Evolutionary conservation across 2,797 vertebrate genomes (phyloP), one percentile per base, ranked within the genome.

Genomic region (Hydrocynus forskahlii): DNA sequence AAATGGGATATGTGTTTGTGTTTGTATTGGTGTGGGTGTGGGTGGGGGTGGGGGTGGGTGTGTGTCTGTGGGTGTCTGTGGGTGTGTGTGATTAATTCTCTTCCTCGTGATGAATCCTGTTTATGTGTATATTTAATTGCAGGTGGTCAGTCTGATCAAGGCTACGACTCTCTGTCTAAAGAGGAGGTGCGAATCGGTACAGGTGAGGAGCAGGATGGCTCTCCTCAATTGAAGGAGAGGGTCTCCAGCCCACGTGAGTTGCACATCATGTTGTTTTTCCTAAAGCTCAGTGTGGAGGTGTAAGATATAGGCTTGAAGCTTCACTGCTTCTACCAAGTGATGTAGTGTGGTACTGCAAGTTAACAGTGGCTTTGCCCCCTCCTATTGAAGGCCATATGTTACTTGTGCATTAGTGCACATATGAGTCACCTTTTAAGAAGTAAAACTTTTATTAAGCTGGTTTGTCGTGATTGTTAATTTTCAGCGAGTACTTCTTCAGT

Each of bases 101-200:
- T 48, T 29, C 43, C 40, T 73, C 40, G 76, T 1, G 38, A 13
- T 75, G 52, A 7, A 16, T 64, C 25, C 59, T 73, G 35, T 75
- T 43, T 80, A 2, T 81, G 43, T 73, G 23, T 75, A 23, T 69
- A 17, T 43, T 86, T 45, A 48, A 45, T 80, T 85, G 38, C 71
- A 99, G 97, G 96, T 83, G 97, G 96, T 48, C 96, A 96, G 87
- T 95, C 97, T 84, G 97, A 99, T 90, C 92, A 96, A 81, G 96
- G 96, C 80, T 98, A 95, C 78, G 97, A 96, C 89, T 95, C 96
- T 43, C 89, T 97, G 72, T 95, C 96, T 83, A 99, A 97, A 88
- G 98, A 98, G 85, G 97, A 96, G 91, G 92, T 95, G 88, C 95
- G 93, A 88, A 92, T 96, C 91, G 95, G 94, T 12, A 88, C 90